Evolutionary conservation across 2,113 vertebrate genomes (phyloP).

Genomic region (Megaceryle torquata): DNA sequence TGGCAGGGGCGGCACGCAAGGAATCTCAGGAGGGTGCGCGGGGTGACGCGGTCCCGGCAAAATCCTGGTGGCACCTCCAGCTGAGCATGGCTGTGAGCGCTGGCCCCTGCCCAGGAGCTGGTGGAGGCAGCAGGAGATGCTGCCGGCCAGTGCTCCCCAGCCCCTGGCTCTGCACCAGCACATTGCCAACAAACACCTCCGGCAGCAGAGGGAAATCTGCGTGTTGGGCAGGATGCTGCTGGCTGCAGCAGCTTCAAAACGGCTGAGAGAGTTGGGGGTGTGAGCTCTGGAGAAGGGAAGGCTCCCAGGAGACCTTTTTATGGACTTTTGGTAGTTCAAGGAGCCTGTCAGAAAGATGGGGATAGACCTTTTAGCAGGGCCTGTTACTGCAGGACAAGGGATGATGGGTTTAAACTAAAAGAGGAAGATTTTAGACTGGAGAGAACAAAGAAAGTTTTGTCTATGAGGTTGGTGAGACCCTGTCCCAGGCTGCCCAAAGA

Average conservation of each 20-base stretch:
- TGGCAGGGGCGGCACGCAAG: neutral
- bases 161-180: neutral
- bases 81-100: rapidly evolving
- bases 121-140: neutral
- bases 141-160: neutral
- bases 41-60: neutral
- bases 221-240: neutral
- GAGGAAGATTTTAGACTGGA: neutral
- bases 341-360: neutral
- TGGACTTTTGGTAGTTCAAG: neutral
- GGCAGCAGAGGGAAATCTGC: neutral
- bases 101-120: neutral
- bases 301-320: neutral
- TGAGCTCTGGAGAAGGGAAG: neutral
- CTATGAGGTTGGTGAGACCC: neutral
- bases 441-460: neutral
- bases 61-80: neutral
- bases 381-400: neutral
- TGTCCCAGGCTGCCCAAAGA: neutral
- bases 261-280: neutral
- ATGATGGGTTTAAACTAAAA: neutral
- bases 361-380: neutral
- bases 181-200: neutral
- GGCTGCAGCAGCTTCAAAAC: neutral
- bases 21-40: neutral